These are phyloP conservation scores for Syrrhaptes paradoxus DNA, from an alignment of 2,113 vertebrate species.

Conservation along the genomic window DNA sequence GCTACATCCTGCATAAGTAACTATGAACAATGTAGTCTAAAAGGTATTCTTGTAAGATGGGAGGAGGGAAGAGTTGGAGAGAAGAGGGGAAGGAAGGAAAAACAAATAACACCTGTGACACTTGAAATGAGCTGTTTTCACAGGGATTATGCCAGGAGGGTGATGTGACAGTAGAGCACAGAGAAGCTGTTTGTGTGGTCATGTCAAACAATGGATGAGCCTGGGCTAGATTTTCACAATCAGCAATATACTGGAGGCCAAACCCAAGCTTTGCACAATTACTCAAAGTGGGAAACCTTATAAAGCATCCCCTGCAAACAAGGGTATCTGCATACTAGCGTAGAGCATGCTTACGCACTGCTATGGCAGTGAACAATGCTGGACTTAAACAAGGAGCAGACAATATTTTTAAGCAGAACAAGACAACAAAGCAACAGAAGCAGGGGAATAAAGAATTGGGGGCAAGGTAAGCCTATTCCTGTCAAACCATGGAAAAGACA, in stretches of 20 bases:
- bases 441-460: rapidly evolving
- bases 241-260: neutral
- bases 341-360: neutral
- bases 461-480: neutral
- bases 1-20: neutral
- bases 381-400: neutral
- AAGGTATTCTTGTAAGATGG: neutral
- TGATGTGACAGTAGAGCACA: neutral
- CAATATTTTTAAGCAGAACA: neutral
- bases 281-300: neutral
- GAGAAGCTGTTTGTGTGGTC: neutral
- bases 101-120: neutral
- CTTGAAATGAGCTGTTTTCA: neutral
- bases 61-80: neutral
- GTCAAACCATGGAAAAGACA: neutral
- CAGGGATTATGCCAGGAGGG: neutral
- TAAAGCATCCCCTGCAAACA: neutral
- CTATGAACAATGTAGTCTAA: neutral
- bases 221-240: neutral
- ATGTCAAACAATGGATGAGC: neutral
- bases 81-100: neutral
- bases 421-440: neutral
- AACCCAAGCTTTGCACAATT: neutral
- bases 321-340: neutral
- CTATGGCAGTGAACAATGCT: too few species aligned